These are phyloP conservation scores for Sebastes baramenuke DNA, from an alignment of 2,797 vertebrate species.

Conservation along the genomic window DNA sequence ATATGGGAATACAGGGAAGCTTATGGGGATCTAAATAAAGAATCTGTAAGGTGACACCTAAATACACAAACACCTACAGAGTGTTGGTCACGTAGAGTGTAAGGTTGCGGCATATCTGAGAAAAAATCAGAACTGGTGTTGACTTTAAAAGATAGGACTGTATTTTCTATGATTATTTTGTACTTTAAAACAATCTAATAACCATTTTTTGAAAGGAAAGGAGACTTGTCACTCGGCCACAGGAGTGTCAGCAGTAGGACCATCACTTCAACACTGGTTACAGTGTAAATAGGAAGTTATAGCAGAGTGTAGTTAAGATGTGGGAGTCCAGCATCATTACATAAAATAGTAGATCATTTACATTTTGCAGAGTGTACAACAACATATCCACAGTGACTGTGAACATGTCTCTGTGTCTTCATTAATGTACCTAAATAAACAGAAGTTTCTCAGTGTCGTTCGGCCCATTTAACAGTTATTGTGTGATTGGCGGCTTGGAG, in stretches of 20 bases:
- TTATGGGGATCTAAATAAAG: not conserved
- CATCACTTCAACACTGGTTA: not conserved
- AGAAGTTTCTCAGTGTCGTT: slow-evolving; percentile 1
- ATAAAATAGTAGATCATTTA: slow-evolving; percentile 41
- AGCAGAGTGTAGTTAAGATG: slow-evolving; percentile 5
- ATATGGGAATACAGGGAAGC: not conserved
- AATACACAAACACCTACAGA: not conserved
- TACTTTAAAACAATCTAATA: not conserved
- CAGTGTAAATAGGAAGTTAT: slow-evolving; percentile 14
- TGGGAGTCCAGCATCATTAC: not conserved
- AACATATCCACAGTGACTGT: not conserved
- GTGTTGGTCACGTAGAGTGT: not conserved
- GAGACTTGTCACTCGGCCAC: not conserved
- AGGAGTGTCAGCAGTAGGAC: not conserved
- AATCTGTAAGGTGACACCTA: not conserved
- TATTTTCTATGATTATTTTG: not conserved
- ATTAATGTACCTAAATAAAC: not conserved
- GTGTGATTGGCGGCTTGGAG: slow-evolving; percentile 41
- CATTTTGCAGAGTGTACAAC: not conserved
- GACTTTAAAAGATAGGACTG: not conserved
- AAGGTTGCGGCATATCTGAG: not conserved
- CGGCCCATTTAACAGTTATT: slow-evolving; percentile 27
- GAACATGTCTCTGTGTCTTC: not conserved
- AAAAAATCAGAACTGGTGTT: not conserved
- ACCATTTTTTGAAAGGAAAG: not conserved